Evolutionary conservation across 2,797 vertebrate species (phyloP).

Genomic region (Anas flavirostris): DNA sequence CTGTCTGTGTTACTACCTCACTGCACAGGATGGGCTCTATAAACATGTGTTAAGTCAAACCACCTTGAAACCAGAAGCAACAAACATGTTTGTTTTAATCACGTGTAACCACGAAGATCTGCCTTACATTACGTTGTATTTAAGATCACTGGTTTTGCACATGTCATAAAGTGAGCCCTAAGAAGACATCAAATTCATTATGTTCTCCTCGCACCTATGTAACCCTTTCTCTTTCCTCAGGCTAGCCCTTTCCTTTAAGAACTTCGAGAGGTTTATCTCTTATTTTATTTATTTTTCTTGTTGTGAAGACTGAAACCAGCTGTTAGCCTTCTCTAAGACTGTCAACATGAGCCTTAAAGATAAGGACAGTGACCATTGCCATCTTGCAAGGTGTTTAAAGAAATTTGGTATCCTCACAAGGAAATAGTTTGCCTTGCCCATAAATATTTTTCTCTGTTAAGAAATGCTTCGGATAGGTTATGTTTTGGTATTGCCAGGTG

Average conservation of each 20-base stretch:
- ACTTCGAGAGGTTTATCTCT: not conserved
- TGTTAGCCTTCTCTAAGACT: not conserved
- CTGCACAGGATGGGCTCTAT: not conserved
- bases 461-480: not conserved
- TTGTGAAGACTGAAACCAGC: not conserved
- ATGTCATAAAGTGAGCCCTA: not conserved
- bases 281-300: not conserved
- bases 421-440: not conserved
- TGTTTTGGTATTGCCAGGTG: not conserved
- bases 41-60: not conserved
- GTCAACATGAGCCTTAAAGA: not conserved
- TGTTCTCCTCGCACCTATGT: not conserved
- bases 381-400: not conserved
- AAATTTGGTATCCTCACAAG: not conserved
- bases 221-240: not conserved
- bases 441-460: not conserved
- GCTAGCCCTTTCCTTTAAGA: not conserved
- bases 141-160: not conserved
- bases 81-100: not conserved
- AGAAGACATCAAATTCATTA: not conserved
- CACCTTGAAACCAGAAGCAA: not conserved
- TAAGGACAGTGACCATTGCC: not conserved
- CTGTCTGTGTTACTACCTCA: not conserved
- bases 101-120: not conserved
- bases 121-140: not conserved